Percentiles rank a stretch among this genome's conserved stretches.
Evolutionary conservation across 2,888 invertebrate genomes (phyloP).

Genomic region (Trichogramma evanescens): DNA sequence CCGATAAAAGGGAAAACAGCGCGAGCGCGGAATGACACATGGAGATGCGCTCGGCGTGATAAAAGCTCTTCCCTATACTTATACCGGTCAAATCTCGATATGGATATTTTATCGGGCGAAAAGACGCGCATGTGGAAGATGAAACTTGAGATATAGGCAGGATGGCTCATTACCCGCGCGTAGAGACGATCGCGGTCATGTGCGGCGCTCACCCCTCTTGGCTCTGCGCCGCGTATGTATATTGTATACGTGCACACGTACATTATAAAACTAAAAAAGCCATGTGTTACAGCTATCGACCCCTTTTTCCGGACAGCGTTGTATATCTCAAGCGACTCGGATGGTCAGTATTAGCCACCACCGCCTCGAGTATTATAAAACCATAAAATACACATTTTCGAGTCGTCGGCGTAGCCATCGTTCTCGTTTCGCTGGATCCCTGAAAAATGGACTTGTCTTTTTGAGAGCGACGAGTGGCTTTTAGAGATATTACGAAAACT

Average conservation of each 20-base stretch:
- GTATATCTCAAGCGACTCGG: conserved; percentile 13
- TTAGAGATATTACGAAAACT: conserved; percentile 21
- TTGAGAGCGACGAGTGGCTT: conserved; percentile 16
- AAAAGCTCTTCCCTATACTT: neutral
- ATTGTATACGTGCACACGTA: conserved; percentile 3
- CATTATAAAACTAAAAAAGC: conserved; percentile 23
- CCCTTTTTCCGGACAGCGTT: conserved; percentile 16
- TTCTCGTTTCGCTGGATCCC: conserved; percentile 11
- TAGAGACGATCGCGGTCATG: conserved; percentile 2
- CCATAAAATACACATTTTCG: conserved; percentile 40
- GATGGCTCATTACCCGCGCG: conserved; percentile 18
- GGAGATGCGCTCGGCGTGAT: conserved; percentile 18
- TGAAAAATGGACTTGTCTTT: conserved; percentile 19
- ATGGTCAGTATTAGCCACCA: conserved; percentile 18
- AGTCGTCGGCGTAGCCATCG: conserved; percentile 2
- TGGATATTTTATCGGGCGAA: conserved; percentile 39
- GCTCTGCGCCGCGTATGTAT: conserved; percentile 9
- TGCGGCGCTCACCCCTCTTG: conserved; percentile 31
- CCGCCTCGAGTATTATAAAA: conserved; percentile 44
- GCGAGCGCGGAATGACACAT: conserved; percentile 10
- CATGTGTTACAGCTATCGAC: conserved; percentile 32
- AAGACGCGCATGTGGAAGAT: neutral
- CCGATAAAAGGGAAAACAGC: neutral
- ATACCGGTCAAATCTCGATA: conserved; percentile 30
- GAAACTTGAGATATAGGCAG: neutral